Conservation (phyloP, 2,797 vertebrate species). For the Fistularia tabacaria region DNA sequence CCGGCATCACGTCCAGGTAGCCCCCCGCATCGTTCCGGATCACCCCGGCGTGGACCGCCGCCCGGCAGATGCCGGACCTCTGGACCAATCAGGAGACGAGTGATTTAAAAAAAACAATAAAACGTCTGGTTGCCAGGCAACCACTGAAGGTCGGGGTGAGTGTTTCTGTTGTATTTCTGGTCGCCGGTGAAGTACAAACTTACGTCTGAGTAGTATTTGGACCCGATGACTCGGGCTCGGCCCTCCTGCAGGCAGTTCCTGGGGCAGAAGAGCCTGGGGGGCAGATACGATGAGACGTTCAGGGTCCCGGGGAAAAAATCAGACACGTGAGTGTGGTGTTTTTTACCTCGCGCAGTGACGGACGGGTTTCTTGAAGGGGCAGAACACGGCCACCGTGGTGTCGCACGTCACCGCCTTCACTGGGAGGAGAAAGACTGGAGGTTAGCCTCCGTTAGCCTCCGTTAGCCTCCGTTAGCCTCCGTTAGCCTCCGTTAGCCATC, state of each 20-base stretch:
- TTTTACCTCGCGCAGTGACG: conserved; percentile 92
- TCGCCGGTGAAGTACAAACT: conserved; percentile 54
- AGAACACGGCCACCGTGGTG: conserved; percentile 87
- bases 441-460: too few species aligned
- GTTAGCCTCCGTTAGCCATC: too few species aligned
- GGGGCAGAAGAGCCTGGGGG: conserved; percentile 87
- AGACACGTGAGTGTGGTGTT: too few species aligned
- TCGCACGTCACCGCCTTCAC: conserved; percentile 93
- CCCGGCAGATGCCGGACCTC: conserved; percentile 93
- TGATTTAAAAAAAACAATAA: not conserved
- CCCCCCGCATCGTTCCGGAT: conserved; percentile 85
- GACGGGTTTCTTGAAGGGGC: conserved; percentile 89
- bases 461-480: too few species aligned
- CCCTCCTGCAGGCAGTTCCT: conserved; percentile 85
- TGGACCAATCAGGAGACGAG: conserved; percentile 35
- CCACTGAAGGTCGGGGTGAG: too few species aligned
- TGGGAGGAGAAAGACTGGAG: conserved; percentile 43
- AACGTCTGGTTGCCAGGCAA: not conserved
- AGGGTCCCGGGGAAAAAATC: not conserved
- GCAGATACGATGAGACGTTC: too few species aligned
- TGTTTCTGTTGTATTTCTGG: too few species aligned
- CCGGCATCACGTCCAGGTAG: conserved; percentile 93
- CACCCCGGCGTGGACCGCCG: conserved; percentile 92
- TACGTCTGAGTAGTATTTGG: conserved; percentile 89
- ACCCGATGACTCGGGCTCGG: conserved; percentile 83